Evolutionary conservation across 2,797 vertebrate genomes (phyloP), one percentile per base, ranked within the genome.

Genomic region (Crocodylus rhombifer): DNA sequence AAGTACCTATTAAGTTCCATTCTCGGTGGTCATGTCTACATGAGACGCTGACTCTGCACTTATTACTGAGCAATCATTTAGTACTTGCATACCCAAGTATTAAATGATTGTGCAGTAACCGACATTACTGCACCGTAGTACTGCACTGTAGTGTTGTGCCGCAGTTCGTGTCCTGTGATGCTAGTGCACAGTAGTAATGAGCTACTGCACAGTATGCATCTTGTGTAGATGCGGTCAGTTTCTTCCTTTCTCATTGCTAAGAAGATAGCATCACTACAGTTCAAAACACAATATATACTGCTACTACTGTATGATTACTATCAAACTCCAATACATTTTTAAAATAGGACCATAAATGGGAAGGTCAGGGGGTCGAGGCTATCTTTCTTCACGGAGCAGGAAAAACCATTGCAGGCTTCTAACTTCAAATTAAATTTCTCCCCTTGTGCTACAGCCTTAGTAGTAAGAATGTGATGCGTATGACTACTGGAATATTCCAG

Each of bases 261-360:
- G n/a, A 67, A 61, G 69, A 26, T 3, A 60, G 57, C 9, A 0
- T 1, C 92, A 60, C 30, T 58, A 12, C 12, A 14, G 51, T 82
- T 84, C 82, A 76, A 86, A 87, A 82, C 11, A 7, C 10, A 82
- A 76, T 7, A 80, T 60, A 10, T 30, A 7, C 67, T 56, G 23
- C 25, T 94, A 62, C 77, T 25, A 12, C 64, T 55, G 61, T 61
- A 82, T 25, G 2, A 1, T 36, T 58, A 73, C 4, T 42, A 42
- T 30, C 0, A 0, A 0, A 0, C 36, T 63, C 14, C 30, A 67
- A 10, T 23, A 36, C 33, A 67, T 67, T 67, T 33, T 30, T 11
- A 67, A 30, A 67, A 67, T 14, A 30, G 65, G 65, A 67, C 17
- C 65, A 30, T 67, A 30, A 67, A 33, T 20, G 33, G 65, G 63